phyloP scores from a whole-genome alignment of 2,113 vertebrate species.

The Eubucco bourcierii region DNA sequence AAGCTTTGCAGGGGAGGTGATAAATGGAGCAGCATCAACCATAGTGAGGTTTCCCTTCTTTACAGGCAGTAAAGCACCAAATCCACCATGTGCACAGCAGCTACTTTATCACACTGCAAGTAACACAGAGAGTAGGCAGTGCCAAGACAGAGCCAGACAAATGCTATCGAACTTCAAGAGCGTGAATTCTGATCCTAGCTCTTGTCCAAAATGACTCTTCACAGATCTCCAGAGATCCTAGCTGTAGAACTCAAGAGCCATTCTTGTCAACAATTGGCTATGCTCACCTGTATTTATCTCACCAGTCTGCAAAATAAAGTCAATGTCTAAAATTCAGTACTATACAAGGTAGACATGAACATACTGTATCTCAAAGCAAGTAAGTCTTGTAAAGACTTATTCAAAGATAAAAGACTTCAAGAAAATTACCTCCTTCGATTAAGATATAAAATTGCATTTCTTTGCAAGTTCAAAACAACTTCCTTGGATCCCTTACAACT shows the following conservation, averaged over 20 bases:
- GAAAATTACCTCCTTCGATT: neutral
- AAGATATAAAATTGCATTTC: neutral
- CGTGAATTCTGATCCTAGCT: neutral
- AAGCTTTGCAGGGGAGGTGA: neutral
- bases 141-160: neutral
- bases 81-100: neutral
- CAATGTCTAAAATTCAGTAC: neutral
- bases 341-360: too few species aligned
- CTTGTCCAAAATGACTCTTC: neutral
- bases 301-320: neutral
- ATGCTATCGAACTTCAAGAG: neutral
- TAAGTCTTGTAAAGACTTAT: neutral
- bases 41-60: neutral
- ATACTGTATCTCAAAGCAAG: neutral
- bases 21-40: neutral
- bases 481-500: neutral
- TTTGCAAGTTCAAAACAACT: neutral
- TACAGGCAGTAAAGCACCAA: neutral
- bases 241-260: neutral
- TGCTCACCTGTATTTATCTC: neutral
- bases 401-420: neutral
- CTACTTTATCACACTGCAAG: neutral
- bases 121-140: rapidly evolving
- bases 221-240: neutral
- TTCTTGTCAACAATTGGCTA: neutral